These are phyloP conservation scores for Calliphora vomitoria DNA, from an alignment of 2,888 invertebrate genomes.

Conservation along the genomic window DNA sequence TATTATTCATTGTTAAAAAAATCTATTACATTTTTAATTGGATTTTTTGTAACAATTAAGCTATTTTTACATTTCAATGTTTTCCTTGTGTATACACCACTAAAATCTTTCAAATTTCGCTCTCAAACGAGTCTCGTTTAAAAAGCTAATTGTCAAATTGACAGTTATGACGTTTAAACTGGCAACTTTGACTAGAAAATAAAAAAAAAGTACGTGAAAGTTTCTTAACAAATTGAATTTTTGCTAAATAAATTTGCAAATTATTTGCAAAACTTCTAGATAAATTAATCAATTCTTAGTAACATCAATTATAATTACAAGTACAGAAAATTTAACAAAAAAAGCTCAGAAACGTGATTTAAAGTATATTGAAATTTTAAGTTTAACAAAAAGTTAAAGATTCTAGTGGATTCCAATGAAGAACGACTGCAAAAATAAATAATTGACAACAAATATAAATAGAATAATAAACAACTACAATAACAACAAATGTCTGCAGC, in stretches of 20 bases:
- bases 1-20: no score
- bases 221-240: conserved; percentile 15
- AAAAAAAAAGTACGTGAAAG: conserved; percentile 48
- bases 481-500: conserved; percentile 13
- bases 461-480: conserved; percentile 46
- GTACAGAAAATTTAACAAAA: background rate
- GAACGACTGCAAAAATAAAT: conserved; percentile 16
- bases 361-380: background rate
- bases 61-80: no score
- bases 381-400: background rate
- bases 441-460: conserved; percentile 50
- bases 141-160: conserved; percentile 6
- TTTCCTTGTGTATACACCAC: conserved; percentile 17
- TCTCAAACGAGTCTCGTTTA: conserved; percentile 48
- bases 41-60: no score
- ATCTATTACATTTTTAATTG: no score
- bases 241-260: conserved; percentile 35
- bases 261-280: conserved; percentile 6
- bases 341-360: background rate
- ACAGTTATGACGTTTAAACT: conserved; percentile 39
- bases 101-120: background rate
- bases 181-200: conserved; percentile 30
- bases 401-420: conserved; percentile 37
- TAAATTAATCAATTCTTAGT: background rate
- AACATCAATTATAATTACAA: background rate